Conservation (phyloP, 2,113 vertebrate genomes). For the Neofelis nebulosa region DNA sequence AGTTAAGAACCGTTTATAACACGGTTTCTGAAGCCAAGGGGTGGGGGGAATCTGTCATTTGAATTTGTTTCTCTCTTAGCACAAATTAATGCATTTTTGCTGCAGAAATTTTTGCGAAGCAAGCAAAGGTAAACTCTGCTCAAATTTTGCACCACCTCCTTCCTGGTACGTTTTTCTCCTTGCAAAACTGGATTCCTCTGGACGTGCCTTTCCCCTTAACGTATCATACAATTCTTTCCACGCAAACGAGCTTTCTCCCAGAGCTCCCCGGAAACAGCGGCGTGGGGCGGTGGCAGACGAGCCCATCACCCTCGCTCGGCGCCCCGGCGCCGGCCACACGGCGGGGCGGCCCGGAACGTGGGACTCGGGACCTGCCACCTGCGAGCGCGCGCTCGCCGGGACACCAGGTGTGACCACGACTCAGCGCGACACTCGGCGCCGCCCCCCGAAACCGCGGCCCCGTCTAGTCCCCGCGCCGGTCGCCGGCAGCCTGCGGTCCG, state of each 20-base stretch:
- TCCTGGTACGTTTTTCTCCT: neutral
- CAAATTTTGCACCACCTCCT: neutral
- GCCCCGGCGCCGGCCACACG: too few species aligned
- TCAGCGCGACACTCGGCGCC: neutral
- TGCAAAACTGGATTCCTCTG: neutral
- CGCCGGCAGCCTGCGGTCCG: neutral
- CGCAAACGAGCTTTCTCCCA: neutral
- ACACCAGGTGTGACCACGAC: neutral
- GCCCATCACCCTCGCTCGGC: too few species aligned
- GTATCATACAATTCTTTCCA: fast-evolving
- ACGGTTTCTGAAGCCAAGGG: neutral
- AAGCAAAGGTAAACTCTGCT: neutral
- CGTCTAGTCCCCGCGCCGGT: neutral
- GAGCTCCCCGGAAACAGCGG: neutral
- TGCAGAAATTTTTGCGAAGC: neutral
- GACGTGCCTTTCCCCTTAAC: fast-evolving
- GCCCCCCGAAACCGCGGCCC: neutral
- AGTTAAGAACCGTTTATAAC: neutral
- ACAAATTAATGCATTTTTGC: neutral
- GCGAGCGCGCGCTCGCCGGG: neutral
- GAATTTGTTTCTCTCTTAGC: neutral
- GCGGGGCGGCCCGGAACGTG: neutral
- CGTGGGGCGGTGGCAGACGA: too few species aligned
- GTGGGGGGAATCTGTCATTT: neutral
- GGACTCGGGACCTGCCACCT: neutral